Conservation (phyloP, 2,888 invertebrate species). For the Prosopocoilus inquinatus region DNA sequence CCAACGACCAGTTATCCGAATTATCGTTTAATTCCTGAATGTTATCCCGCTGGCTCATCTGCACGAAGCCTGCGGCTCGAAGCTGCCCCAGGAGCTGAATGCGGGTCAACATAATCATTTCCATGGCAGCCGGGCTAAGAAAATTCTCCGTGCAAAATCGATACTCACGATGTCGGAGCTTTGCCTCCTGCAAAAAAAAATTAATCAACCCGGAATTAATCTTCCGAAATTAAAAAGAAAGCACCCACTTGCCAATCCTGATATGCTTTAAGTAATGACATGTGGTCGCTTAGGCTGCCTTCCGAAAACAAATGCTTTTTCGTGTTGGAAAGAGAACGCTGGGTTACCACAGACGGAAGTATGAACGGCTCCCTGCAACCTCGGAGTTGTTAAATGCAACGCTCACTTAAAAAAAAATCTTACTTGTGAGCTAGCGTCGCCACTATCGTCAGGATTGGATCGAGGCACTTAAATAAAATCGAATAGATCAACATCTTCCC, state of each 20-base stretch:
- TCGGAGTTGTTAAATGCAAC: slow-evolving; percentile 29
- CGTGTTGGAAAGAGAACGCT: slow-evolving; percentile 61
- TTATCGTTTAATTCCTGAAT: slow-evolving; percentile 79
- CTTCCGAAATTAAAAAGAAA: slow-evolving; percentile 1
- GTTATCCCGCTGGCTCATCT: slow-evolving; percentile 60
- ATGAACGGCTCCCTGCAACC: slow-evolving; percentile 68
- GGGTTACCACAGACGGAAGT: slow-evolving; percentile 66
- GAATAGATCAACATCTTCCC: slow-evolving; percentile 91
- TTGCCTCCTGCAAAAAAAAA: slow-evolving; percentile 51
- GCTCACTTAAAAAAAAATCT: slow-evolving; percentile 24
- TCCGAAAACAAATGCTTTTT: slow-evolving; percentile 69
- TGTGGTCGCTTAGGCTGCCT: slow-evolving; percentile 84
- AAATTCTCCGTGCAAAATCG: slow-evolving; percentile 74
- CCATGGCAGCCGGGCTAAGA: slow-evolving; percentile 81
- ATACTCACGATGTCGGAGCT: slow-evolving; percentile 62
- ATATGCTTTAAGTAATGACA: slow-evolving; percentile 79
- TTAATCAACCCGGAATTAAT: neutral
- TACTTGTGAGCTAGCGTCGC: slow-evolving; percentile 78
- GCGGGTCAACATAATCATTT: slow-evolving; percentile 83
- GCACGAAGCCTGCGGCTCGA: slow-evolving; percentile 71
- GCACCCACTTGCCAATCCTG: slow-evolving; percentile 56
- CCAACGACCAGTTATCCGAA: slow-evolving; percentile 84
- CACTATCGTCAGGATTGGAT: slow-evolving; percentile 88
- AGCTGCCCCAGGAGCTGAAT: slow-evolving; percentile 81
- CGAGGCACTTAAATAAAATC: slow-evolving; percentile 86